Conservation (phyloP, 2,113 vertebrate genomes). For the Phasianus colchicus region DNA sequence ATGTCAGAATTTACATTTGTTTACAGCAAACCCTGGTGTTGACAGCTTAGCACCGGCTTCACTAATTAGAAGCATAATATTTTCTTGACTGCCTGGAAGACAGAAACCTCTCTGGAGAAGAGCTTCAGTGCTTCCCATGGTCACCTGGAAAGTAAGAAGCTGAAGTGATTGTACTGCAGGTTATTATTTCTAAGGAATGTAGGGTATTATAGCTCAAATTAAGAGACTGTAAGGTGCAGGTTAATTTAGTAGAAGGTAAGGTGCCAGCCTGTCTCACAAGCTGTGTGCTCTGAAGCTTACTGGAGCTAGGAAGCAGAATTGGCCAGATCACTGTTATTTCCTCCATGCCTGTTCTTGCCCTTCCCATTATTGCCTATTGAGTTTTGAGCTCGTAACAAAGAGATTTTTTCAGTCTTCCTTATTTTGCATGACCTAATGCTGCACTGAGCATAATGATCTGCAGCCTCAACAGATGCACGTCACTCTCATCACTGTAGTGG, state of each 20-base stretch:
- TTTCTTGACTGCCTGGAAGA: background rate
- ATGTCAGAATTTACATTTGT: background rate
- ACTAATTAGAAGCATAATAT: background rate
- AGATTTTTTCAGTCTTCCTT: background rate
- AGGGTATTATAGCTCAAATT: background rate
- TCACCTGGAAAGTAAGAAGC: background rate
- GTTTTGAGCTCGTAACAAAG: background rate
- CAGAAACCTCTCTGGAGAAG: background rate
- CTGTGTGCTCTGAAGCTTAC: background rate
- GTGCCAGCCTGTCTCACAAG: background rate
- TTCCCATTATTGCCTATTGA: accelerated
- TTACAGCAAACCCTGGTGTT: background rate
- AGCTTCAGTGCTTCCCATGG: background rate
- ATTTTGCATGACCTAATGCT: background rate
- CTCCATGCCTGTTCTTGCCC: accelerated
- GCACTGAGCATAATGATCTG: background rate
- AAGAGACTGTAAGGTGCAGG: background rate
- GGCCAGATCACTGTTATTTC: background rate
- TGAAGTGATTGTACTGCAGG: background rate
- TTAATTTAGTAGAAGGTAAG: background rate
- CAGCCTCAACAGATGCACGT: background rate
- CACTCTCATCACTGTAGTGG: background rate
- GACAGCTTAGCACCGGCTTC: background rate
- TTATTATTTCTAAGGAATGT: background rate
- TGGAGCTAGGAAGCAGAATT: accelerated